phyloP scores from a whole-genome alignment of 2,113 vertebrate species.

The Columba livia region DNA sequence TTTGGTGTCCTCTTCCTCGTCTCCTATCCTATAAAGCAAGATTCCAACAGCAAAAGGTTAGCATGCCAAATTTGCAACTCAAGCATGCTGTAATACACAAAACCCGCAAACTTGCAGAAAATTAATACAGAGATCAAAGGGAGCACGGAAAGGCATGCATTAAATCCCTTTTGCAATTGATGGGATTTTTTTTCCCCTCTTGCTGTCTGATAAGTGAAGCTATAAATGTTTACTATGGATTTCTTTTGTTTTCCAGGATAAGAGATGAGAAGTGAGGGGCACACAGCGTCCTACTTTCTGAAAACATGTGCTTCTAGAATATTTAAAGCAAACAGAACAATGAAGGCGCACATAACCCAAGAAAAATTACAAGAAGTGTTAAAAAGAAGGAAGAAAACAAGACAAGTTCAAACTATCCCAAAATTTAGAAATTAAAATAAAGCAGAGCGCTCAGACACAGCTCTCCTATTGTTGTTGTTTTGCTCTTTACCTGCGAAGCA shows the following conservation, averaged over 20 bases:
- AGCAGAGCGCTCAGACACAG: not conserved
- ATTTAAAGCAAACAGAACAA: not conserved
- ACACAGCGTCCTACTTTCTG: not conserved
- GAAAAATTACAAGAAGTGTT: not conserved
- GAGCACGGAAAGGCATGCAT: conserved; percentile 46
- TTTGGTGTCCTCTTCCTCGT: conserved; percentile 71
- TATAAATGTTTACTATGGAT: not conserved
- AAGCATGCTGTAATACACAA: conserved; percentile 47
- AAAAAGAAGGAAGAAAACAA: not conserved
- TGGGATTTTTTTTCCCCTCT: not conserved
- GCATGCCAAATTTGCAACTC: conserved; percentile 1
- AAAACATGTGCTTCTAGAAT: not conserved
- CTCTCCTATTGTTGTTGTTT: too few relatives aligned
- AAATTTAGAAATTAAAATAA: not conserved
- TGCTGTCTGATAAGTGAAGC: conserved; percentile 6
- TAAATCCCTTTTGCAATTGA: conserved; percentile 27
- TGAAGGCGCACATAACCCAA: not conserved
- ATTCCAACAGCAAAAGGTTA: conserved; percentile 64
- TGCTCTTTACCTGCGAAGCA: conserved; percentile 82
- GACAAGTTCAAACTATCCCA: not conserved
- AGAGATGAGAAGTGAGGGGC: conserved; percentile 31
- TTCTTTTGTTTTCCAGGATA: conserved; percentile 19
- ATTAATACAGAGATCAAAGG: conserved; percentile 52
- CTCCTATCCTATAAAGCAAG: conserved; percentile 72
- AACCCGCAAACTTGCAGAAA: conserved; percentile 1